These are phyloP conservation scores for Fistularia commersonii DNA, from an alignment of 2,797 vertebrate species.

Conservation along the genomic window DNA sequence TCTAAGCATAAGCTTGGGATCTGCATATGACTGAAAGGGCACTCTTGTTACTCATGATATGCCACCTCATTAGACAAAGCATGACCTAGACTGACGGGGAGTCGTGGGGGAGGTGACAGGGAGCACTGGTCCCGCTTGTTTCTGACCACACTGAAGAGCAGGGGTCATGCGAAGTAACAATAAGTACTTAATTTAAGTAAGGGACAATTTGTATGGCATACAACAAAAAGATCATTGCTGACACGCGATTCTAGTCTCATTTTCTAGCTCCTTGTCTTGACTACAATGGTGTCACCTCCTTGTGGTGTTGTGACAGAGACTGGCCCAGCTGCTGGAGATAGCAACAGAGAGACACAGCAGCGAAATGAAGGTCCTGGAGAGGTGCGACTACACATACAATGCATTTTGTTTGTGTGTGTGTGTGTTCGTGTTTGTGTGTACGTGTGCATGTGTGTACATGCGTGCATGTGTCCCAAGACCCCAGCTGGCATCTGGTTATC, in stretches of 20 bases:
- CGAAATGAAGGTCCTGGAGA: slow-evolving; percentile 84
- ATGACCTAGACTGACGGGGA: neutral
- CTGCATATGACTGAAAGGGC: slow-evolving; percentile 35
- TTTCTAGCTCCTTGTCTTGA: slow-evolving; percentile 4
- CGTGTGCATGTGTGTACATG: neutral
- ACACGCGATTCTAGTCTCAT: neutral
- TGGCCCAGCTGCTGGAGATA: slow-evolving; percentile 85
- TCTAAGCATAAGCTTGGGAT: slow-evolving; percentile 33
- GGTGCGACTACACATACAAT: slow-evolving; percentile 65
- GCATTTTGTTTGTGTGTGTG: slow-evolving; percentile 30
- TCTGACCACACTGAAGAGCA: too few relatives aligned
- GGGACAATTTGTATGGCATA: too few relatives aligned
- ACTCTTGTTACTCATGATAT: slow-evolving; percentile 23
- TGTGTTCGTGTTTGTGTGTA: slow-evolving; percentile 16
- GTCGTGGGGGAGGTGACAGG: slow-evolving; percentile 6
- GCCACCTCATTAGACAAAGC: slow-evolving; percentile 4
- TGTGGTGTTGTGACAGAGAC: slow-evolving; percentile 74
- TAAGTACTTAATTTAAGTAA: too few relatives aligned
- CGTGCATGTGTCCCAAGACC: slow-evolving; percentile 38
- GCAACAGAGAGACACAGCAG: slow-evolving; percentile 83
- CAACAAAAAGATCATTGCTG: neutral
- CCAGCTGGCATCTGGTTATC: slow-evolving; percentile 58
- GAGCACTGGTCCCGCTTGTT: too few relatives aligned
- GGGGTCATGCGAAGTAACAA: too few relatives aligned
- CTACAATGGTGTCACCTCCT: slow-evolving; percentile 34